Conservation (phyloP, 2,113 vertebrate genomes). For the Shinisaurus crocodilurus region DNA sequence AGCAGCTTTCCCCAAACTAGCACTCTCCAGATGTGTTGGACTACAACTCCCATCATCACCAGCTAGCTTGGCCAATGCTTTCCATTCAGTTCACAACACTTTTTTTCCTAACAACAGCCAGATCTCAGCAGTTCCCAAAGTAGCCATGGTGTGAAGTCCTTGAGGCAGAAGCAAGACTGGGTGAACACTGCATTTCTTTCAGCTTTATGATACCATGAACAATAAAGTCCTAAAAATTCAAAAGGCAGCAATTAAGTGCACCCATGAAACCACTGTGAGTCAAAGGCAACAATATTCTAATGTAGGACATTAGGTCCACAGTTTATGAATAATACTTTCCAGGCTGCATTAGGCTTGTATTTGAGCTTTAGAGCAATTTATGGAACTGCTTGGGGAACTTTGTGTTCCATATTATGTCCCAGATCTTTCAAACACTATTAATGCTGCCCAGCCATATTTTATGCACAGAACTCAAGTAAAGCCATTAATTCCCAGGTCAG, state of each 20-base stretch:
- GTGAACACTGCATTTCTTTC: background rate
- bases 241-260: background rate
- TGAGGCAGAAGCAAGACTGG: background rate
- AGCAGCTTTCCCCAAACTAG: background rate
- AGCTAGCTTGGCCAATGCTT: background rate
- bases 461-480: background rate
- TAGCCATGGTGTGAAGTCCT: background rate
- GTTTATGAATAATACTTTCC: constrained; percentile 14
- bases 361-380: constrained; percentile 13
- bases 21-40: too few relatives aligned
- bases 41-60: too few relatives aligned
- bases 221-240: background rate
- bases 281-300: background rate
- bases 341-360: background rate
- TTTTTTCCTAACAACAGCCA: background rate
- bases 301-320: background rate
- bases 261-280: background rate
- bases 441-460: background rate
- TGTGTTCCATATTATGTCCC: background rate
- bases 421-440: constrained; percentile 3
- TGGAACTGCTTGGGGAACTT: background rate
- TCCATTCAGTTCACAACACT: background rate
- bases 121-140: background rate
- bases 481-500: background rate
- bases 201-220: background rate